Conservation (phyloP, 2,113 vertebrate species). For the Conger conger region DNA sequence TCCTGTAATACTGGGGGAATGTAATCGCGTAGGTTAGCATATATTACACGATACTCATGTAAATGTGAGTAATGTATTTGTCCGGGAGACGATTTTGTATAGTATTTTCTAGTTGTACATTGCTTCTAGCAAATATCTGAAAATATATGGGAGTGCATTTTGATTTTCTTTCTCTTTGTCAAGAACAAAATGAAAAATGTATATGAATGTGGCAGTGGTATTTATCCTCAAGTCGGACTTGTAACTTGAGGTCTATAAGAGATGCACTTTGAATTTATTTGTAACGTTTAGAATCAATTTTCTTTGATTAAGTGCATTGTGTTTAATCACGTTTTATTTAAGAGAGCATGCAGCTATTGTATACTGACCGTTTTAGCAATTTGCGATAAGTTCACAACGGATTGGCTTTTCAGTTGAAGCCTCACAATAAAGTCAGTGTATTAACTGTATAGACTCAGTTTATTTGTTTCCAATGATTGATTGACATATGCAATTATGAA, state of each 20-base stretch:
- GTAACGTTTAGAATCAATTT: slow-evolving; percentile 83
- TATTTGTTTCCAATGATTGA: slow-evolving; percentile 41
- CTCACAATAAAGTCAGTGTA: slow-evolving; percentile 76
- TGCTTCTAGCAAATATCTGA: slow-evolving; percentile 97
- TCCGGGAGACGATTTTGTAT: slow-evolving; percentile 97
- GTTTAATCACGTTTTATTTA: slow-evolving; percentile 94
- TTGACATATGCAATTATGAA: neutral
- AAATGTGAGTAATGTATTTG: slow-evolving; percentile 87
- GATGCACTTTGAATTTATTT: slow-evolving; percentile 88
- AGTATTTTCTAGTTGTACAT: slow-evolving; percentile 99
- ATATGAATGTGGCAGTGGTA: slow-evolving; percentile 84
- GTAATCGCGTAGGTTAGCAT: slow-evolving; percentile 86
- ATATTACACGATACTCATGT: slow-evolving; percentile 75
- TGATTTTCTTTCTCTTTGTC: slow-evolving; percentile 75
- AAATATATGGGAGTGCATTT: slow-evolving; percentile 94
- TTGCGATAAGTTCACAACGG: slow-evolving; percentile 84
- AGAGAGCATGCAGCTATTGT: slow-evolving; percentile 92
- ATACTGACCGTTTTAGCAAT: slow-evolving; percentile 86
- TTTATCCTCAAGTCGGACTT: slow-evolving; percentile 82
- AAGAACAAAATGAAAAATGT: slow-evolving; percentile 65
- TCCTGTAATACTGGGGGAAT: slow-evolving; percentile 66
- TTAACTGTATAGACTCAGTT: slow-evolving; percentile 59
- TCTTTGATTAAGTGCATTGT: slow-evolving; percentile 79
- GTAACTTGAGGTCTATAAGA: slow-evolving; percentile 80
- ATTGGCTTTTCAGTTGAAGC: slow-evolving; percentile 78